These are phyloP conservation scores for Belgica antarctica DNA, from an alignment of 2,888 invertebrate genomes.

Conservation along the genomic window DNA sequence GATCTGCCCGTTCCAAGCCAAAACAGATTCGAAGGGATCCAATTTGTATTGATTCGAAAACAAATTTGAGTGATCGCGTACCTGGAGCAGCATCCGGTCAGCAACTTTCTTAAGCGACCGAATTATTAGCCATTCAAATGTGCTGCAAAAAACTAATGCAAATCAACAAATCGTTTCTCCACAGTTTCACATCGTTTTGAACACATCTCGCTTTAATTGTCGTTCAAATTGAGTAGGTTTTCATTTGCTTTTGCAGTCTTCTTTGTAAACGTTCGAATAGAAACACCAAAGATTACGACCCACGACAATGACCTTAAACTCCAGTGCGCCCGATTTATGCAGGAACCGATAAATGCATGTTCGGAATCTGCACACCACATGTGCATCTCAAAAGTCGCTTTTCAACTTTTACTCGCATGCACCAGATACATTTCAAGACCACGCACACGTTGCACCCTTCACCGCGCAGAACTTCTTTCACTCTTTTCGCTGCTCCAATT, in stretches of 20 bases:
- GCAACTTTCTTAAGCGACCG: too few relatives aligned
- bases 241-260: neutral
- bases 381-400: conserved; percentile 2
- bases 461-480: neutral
- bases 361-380: neutral
- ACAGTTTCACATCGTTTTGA: neutral
- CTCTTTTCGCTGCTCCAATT: conserved; percentile 1
- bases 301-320: neutral
- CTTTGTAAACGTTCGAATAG: neutral
- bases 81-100: too few relatives aligned
- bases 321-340: neutral
- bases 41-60: too few relatives aligned
- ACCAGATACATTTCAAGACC: neutral
- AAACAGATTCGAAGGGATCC: too few relatives aligned
- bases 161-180: too few relatives aligned
- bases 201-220: neutral
- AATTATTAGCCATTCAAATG: too few relatives aligned
- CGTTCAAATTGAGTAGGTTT: neutral
- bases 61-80: too few relatives aligned
- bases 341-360: neutral
- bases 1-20: too few relatives aligned
- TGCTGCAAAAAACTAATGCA: too few relatives aligned
- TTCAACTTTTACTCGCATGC: conserved; percentile 18
- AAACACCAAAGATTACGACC: neutral
- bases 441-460: conserved; percentile 3